These are phyloP conservation scores for Drosophila pseudotakahashii DNA, from an alignment of 2,888 invertebrate genomes.

Conservation along the genomic window DNA sequence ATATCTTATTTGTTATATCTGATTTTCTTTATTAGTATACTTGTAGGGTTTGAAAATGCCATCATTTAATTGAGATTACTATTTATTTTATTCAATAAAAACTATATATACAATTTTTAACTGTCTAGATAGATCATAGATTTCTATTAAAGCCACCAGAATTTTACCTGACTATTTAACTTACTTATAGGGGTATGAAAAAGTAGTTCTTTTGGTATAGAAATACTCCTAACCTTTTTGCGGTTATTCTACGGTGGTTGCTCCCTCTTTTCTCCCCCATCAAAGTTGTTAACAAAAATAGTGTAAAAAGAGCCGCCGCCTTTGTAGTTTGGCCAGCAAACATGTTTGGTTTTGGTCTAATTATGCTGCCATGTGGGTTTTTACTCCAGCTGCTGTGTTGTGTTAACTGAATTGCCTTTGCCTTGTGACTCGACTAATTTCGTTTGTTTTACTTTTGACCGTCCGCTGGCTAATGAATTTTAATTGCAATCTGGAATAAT, in stretches of 20 bases:
- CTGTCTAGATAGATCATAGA: no score
- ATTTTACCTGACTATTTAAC: background rate
- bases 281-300: constrained; percentile 18
- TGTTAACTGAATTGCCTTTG: constrained; percentile 38
- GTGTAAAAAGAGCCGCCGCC: constrained; percentile 19
- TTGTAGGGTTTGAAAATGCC: background rate
- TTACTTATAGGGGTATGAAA: background rate
- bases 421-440: constrained; percentile 60
- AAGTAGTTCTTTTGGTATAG: background rate
- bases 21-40: background rate
- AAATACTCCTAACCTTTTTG: constrained; percentile 40
- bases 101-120: no score
- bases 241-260: constrained; percentile 20
- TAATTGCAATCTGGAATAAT: constrained; percentile 49
- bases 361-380: constrained; percentile 65
- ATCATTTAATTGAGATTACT: background rate
- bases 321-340: constrained; percentile 50
- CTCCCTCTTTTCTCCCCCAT: constrained; percentile 17
- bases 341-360: constrained; percentile 72
- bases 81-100: no score
- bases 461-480: constrained; percentile 63
- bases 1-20: constrained; percentile 11
- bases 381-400: constrained; percentile 44
- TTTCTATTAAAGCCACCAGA: no score
- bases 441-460: constrained; percentile 15